Base-by-base conservation (phyloP, 2,113 vertebrate species). In the Cephalopholis sonnerati region DNA sequence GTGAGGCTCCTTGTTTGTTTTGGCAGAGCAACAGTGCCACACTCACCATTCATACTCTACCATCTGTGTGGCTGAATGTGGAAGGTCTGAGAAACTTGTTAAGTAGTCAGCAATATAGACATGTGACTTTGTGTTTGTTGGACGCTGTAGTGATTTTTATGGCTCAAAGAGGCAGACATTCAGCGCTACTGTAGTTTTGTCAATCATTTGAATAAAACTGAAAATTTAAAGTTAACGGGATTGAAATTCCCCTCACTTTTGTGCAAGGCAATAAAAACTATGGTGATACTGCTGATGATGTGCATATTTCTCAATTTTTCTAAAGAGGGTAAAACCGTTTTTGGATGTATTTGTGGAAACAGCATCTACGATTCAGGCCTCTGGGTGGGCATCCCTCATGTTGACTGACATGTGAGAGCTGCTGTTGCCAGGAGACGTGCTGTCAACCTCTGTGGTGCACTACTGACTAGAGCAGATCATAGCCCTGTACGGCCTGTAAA, bases 11-110 rank as follows among this genome's bases (percentile, higher is more conserved):
- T 80, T 87, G 84, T 92, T 90, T 79, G 73, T 68, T 66, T 83
- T 90, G 88, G 84, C 77, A 83, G 74, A 87, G 58, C 24, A 82
- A 75, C 78, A 87, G 65, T 82, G 24, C 25, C 51, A 44, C 74
- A 44, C 70, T 89, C 71, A 24, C 61, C 83, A 87, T 88, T 84
- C 79, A 85, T 75, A 50, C 66, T 36, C 73, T 24, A 39, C 91
- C 93, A 93, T 93, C 92, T 94, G 92, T 77, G 79, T 74, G 72
- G 48, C 67, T 29, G 41, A 77, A 71, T 69, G 66, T 55, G 83
- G 57, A 71, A 59, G 5, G 69, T 75, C 79, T 79, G 64, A 65
- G 44, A 36, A 78, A 77, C 73, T 67, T 82, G 36, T 79, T 76
- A 5, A 79, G 36, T n/a, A 15, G 32, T 73, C n/a, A n/a, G 20